These are phyloP conservation scores for Zygothrica quintamaculata DNA, from an alignment of 2,888 invertebrate genomes.

Conservation along the genomic window DNA sequence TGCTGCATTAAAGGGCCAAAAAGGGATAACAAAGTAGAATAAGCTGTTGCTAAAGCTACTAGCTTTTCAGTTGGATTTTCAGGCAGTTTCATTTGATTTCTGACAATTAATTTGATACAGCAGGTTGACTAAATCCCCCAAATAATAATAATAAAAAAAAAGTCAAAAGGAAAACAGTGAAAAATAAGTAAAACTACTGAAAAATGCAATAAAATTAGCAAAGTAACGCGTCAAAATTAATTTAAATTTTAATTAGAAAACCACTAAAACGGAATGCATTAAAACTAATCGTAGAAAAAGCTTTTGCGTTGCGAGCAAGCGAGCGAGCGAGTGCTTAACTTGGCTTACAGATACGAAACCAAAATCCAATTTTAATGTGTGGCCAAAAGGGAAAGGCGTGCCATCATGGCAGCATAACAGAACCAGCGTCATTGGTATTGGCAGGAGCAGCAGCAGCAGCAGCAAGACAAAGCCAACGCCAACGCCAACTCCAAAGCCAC, in stretches of 20 bases:
- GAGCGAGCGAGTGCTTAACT: slow-evolving; percentile 46
- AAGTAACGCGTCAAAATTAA: slow-evolving; percentile 50
- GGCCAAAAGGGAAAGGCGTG: slow-evolving; percentile 4
- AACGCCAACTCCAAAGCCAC: slow-evolving; percentile 3
- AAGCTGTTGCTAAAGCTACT: slow-evolving; percentile 27
- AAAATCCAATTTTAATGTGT: slow-evolving; percentile 68
- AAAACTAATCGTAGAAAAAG: slow-evolving; percentile 50
- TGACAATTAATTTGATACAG: slow-evolving; percentile 58
- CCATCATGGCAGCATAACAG: no score
- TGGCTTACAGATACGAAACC: slow-evolving; percentile 52
- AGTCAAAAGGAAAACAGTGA: not conserved
- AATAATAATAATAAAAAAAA: slow-evolving; percentile 1
- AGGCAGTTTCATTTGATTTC: slow-evolving; percentile 39
- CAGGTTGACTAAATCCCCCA: slow-evolving; percentile 43
- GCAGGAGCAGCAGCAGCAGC: slow-evolving; percentile 25
- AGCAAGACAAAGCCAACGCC: slow-evolving; percentile 39
- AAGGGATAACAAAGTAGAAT: slow-evolving; percentile 14
- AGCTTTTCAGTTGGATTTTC: no score
- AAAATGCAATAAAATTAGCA: slow-evolving; percentile 58
- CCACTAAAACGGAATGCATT: slow-evolving; percentile 50
- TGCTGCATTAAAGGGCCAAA: slow-evolving; percentile 17
- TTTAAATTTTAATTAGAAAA: slow-evolving; percentile 71
- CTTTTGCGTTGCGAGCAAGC: slow-evolving; percentile 20
- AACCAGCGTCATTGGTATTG: slow-evolving; percentile 11
- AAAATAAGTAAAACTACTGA: slow-evolving; percentile 9